phyloP scores from a whole-genome alignment of 2,888 invertebrate genomes.

The Pomacea canaliculata region DNA sequence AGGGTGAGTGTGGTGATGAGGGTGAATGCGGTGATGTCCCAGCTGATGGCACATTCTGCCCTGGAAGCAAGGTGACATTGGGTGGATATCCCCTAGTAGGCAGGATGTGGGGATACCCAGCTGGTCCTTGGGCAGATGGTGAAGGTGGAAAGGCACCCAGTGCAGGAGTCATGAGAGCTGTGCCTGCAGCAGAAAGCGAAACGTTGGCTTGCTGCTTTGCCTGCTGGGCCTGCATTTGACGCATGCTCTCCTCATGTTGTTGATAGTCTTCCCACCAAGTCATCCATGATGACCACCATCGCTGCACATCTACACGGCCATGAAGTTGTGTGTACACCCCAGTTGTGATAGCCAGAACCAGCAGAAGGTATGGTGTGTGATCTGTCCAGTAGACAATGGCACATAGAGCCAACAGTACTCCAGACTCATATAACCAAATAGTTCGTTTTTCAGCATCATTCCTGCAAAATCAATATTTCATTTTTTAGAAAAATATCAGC shows the following conservation, averaged over 20 bases:
- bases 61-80: conserved; percentile 35
- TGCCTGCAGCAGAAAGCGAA: background rate
- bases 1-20: background rate
- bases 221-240: conserved; percentile 41
- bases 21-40: background rate
- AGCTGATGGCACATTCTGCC: conserved; percentile 27
- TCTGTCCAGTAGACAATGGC: conserved; percentile 54
- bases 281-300: conserved; percentile 44
- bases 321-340: conserved; percentile 57
- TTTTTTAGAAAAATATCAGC: background rate
- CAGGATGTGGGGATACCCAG: conserved; percentile 12
- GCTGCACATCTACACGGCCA: conserved; percentile 48
- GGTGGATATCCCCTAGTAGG: conserved; percentile 25
- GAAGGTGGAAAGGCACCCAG: conserved; percentile 2
- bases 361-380: conserved; percentile 57
- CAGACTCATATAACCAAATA: conserved; percentile 62
- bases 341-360: conserved; percentile 50
- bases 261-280: conserved; percentile 64
- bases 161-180: background rate
- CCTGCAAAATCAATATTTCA: conserved; percentile 42
- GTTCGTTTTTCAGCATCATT: conserved; percentile 54
- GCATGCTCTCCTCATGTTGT: conserved; percentile 63
- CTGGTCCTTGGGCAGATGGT: background rate
- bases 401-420: conserved; percentile 43
- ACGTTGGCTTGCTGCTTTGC: conserved; percentile 28